phyloP scores from a whole-genome alignment of 2,888 invertebrate species.

The Drosophila cracens region DNA sequence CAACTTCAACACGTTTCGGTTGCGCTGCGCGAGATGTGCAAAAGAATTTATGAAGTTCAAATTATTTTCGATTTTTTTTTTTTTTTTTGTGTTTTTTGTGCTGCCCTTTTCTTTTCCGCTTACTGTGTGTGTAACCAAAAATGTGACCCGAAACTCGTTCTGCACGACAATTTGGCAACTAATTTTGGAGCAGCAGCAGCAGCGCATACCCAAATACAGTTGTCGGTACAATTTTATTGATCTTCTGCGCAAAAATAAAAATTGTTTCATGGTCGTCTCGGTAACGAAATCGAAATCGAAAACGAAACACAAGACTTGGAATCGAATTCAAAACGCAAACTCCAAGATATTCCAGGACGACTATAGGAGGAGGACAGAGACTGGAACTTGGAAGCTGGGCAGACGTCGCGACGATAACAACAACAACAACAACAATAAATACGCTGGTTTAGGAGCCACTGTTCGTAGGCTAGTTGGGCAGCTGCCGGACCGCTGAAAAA shows the following conservation, averaged over 20 bases:
- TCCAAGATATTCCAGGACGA: conserved; percentile 35
- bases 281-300: conserved; percentile 70
- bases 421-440: conserved; percentile 64
- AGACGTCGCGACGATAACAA: conserved; percentile 58
- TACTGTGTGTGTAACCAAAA: conserved; percentile 73
- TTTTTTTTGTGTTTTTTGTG: not conserved
- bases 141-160: conserved; percentile 69
- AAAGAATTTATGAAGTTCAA: conserved; percentile 55
- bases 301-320: conserved; percentile 55
- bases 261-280: conserved; percentile 71
- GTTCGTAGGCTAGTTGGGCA: conserved; percentile 39
- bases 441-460: conserved; percentile 58
- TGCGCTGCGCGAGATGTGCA: conserved; percentile 16
- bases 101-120: conserved; percentile 29
- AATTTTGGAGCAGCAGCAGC: conserved; percentile 53
- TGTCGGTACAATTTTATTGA: conserved; percentile 80
- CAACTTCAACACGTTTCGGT: conserved; percentile 47
- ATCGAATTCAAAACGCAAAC: conserved; percentile 67
- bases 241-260: conserved; percentile 75
- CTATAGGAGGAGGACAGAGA: conserved; percentile 13
- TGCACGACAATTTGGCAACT: conserved; percentile 73
- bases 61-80: conserved; percentile 31
- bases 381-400: conserved; percentile 28
- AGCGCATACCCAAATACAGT: conserved; percentile 64
- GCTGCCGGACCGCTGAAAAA: conserved; percentile 63